phyloP scores from a whole-genome alignment of 1,140 invertebrate genomes.

The Nasonia longicornis region DNA sequence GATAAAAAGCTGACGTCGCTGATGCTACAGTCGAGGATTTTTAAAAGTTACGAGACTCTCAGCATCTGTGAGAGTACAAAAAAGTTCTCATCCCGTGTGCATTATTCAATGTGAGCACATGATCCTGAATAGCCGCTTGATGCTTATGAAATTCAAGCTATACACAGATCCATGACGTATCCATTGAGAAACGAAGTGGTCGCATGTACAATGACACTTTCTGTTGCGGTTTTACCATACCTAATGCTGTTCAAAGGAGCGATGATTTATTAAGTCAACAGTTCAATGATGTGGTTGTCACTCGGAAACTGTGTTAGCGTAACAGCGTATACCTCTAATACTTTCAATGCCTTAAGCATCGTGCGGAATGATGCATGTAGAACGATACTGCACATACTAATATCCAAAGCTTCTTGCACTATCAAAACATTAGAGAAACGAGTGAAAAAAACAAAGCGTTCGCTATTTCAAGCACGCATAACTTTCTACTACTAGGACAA shows the following conservation, averaged over 20 bases:
- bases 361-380: not conserved
- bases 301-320: not conserved
- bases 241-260: not conserved
- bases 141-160: no score
- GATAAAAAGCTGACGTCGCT: not conserved
- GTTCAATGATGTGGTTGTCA: not conserved
- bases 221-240: no score
- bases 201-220: no score
- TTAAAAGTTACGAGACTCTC: no score
- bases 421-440: not conserved
- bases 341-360: not conserved
- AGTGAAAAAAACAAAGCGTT: not conserved
- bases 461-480: no score
- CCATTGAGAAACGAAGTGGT: no score
- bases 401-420: not conserved
- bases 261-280: constrained; percentile 10
- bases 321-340: not conserved
- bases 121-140: no score
- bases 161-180: no score
- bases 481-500: not conserved
- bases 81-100: no score
- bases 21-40: no score
- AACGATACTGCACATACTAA: not conserved
- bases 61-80: no score
- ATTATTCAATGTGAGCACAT: no score